Base-by-base conservation (phyloP, 2,888 invertebrate genomes). In the Brachyptera risi region DNA sequence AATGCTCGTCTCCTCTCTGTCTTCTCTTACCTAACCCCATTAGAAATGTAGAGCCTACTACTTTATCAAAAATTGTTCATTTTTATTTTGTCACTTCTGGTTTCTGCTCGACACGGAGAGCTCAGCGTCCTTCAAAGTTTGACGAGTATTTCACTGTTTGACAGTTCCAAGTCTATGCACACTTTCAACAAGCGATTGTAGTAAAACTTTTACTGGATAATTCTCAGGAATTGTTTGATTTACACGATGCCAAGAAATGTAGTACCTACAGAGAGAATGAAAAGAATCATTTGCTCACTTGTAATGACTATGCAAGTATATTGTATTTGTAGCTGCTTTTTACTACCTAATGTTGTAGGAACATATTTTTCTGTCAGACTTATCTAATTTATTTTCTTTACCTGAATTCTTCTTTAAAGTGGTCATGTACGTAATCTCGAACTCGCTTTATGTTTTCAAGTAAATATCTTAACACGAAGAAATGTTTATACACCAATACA, bases 351-450 rank as follows among this genome's bases (percentile, higher is more conserved):
- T n/a, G n/a, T n/a, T n/a, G n/a, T n/a, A n/a, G 13, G 2, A 3
- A 17, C 3, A 38, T 13, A 17, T 38, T 17, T 38, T 3, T 15
- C 38, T 9, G 38, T n/a, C 13, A 38, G 2, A 15, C 38, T 17
- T 5, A n/a, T 9, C 3, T n/a, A 17, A 38, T 15, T 9, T 38
- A 11, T 21, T 42, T 3, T 5, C 15, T 4, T 47, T 47, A 47
- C 47, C 47, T 17, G 47, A 47, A 47, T 24, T 47, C 47, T 19
- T 47, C 47, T 13, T 47, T 17, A 24, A 47, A 47, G 23, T 47
- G 47, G 5, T 47, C 23, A 1, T n/a, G 21, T 1, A 47, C 24
- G 47, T 21, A 47, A 1, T 17, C 24, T 13, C 24, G 47, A 21
- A 47, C 47, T 11, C 24, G 23, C 23, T 2, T 11, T 2, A 47